Base-by-base conservation (phyloP, 2,888 invertebrate species). In the Drosophila differens region DNA sequence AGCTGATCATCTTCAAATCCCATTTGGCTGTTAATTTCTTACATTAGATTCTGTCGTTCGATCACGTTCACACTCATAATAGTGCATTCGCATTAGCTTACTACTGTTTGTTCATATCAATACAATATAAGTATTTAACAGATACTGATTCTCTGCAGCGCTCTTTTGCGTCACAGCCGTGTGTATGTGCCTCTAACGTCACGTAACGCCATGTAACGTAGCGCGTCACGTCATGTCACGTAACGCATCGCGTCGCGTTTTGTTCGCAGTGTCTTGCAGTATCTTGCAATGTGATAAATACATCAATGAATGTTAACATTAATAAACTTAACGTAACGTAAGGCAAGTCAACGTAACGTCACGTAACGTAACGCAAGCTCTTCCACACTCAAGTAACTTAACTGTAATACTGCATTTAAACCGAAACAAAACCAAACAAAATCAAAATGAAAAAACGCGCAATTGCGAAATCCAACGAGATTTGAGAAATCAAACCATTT, bases 161-260 rank as follows among this genome's bases (percentile, higher is more conserved):
- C 73, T 37, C 25, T 62, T 37, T 25, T 71, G 64, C 64, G 55
- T 52, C 60, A 70, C 58, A 32, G 58, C 58, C 58, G 58, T 44
- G 58, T 58, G 22, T 32, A 58, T 64, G 49, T 57, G 57, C 47
- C 47, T 57, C 60, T 76, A 64, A 75, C 55, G 54, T 69, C 70
- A 68, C 68, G 55, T 68, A 57, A 76, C 55, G 67, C 52, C 47
- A 61, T 61, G 73, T 65, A 51, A 64, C 57, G 30, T 55, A 60
- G 25, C 47, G 44, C 55, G 39, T 39, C 70, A 73, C 66, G 62
- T 53, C 71, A 75, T 49, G 77, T 60, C 70, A 73, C 66, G 64
- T 53, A 74, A 75, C 52, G 77, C 65, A 76, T 77, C 83, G 76
- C 76, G 78, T 68, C 76, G 76, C 58, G 76, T 54, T 74, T 61